phyloP scores from a whole-genome alignment of 2,113 vertebrate genomes.

The Python bivittatus region DNA sequence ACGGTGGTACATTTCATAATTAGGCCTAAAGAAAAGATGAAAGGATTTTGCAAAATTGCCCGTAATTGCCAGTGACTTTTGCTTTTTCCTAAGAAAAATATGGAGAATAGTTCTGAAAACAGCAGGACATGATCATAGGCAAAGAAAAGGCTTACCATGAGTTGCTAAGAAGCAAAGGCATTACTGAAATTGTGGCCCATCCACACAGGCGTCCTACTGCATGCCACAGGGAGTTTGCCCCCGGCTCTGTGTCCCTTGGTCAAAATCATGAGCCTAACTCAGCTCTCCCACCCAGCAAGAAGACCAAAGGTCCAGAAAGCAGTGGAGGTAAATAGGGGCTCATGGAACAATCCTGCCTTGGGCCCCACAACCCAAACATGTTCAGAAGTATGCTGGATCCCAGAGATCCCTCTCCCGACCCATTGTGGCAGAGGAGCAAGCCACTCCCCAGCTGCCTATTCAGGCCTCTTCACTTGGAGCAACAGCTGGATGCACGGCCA shows the following conservation, averaged over 20 bases:
- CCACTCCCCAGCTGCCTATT: not conserved
- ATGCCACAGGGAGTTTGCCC: not conserved
- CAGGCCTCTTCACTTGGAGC: not conserved
- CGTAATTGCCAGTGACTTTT: conserved; percentile 15
- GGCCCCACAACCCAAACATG: not conserved
- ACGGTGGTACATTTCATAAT: conserved; percentile 7
- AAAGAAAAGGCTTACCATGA: not conserved
- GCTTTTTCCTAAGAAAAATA: conserved; percentile 4
- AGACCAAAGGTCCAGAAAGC: not conserved
- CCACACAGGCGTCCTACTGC: not conserved
- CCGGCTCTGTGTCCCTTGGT: not conserved
- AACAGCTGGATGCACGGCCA: not conserved
- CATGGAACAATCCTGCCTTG: not conserved
- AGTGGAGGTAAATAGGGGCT: not conserved
- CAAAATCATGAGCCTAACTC: too few relatives aligned
- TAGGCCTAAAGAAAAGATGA: conserved; percentile 10
- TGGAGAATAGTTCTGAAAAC: not conserved
- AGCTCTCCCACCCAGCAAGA: not conserved
- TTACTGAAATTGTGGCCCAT: not conserved
- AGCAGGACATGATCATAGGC: not conserved
- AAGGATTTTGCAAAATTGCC: conserved; percentile 20
- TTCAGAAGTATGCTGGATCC: not conserved
- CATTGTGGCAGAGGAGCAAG: not conserved
- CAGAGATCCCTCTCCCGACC: not conserved
- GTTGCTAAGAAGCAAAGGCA: not conserved